phyloP scores from a whole-genome alignment of 2,888 invertebrate species.

The Lissocephala sabroskyi region DNA sequence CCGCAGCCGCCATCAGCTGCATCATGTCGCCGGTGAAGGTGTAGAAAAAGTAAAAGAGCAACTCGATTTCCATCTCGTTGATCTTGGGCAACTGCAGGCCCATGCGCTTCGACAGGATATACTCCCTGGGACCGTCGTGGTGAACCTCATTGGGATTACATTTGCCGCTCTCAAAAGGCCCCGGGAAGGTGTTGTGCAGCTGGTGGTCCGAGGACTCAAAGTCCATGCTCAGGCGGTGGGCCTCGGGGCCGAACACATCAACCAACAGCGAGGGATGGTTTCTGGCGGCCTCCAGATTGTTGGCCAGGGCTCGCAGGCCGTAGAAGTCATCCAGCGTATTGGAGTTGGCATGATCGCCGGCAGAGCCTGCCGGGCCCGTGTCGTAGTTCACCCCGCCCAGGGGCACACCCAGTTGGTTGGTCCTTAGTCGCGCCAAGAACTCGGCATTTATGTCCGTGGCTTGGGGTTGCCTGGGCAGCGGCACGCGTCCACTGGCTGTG shows the following conservation, averaged over 20 bases:
- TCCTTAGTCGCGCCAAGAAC: constrained; percentile 29
- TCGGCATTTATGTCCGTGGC: too few species aligned
- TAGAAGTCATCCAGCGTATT: constrained; percentile 14
- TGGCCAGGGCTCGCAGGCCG: constrained; percentile 35
- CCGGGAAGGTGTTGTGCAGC: constrained; percentile 19
- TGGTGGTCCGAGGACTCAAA: background rate
- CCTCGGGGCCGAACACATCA: constrained; percentile 24
- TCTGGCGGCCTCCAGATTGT: constrained; percentile 12
- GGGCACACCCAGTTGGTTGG: constrained; percentile 36
- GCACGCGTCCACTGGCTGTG: too few species aligned
- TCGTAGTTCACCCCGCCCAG: constrained; percentile 39
- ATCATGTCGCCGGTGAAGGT: constrained; percentile 42
- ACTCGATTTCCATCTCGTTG: constrained; percentile 36
- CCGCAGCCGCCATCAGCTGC: constrained; percentile 49
- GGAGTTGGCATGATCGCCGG: background rate
- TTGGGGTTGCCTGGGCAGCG: too few species aligned
- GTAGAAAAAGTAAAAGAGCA: constrained; percentile 45
- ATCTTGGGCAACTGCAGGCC: constrained; percentile 31
- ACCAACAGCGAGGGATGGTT: constrained; percentile 9
- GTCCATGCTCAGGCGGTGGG: constrained; percentile 8
- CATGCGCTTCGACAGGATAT: background rate
- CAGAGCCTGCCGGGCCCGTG: background rate
- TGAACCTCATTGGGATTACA: constrained; percentile 17
- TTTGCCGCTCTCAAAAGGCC: constrained; percentile 13
- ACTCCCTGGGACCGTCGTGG: constrained; percentile 19